Percentiles rank a stretch among this genome's conserved stretches.
Evolutionary conservation across 2,888 invertebrate genomes (phyloP).

Genomic region (Himalopsyche japonica): DNA sequence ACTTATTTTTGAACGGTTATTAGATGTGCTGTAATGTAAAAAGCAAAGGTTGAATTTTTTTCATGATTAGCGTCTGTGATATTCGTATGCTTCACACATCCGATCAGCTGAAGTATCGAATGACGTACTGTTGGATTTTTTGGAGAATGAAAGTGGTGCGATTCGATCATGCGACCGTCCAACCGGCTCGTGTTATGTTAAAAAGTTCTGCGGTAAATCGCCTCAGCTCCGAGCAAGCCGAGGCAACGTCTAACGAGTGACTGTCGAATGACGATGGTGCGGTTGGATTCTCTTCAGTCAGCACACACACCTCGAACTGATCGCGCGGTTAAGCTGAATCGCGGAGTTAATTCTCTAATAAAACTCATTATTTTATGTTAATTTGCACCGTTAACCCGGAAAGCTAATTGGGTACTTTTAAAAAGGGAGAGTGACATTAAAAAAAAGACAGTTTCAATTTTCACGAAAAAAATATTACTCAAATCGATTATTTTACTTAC

Average conservation of each 20-base stretch:
- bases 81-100: neutral
- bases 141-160: neutral
- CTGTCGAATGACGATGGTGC: neutral
- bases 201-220: constrained; percentile 27
- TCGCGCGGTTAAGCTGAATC: constrained; percentile 26
- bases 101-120: neutral
- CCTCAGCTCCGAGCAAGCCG: constrained; percentile 6
- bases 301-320: constrained; percentile 37
- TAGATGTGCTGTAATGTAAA: too few species aligned
- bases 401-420: neutral
- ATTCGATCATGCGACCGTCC: neutral
- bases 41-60: too few species aligned
- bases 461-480: neutral
- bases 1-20: too few species aligned
- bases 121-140: neutral
- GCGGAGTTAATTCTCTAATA: constrained; percentile 1
- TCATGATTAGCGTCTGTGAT: too few species aligned
- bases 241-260: constrained; percentile 34
- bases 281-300: constrained; percentile 36
- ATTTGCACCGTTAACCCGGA: neutral
- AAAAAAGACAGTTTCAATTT: neutral
- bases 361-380: neutral
- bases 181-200: constrained; percentile 15
- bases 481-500: neutral
- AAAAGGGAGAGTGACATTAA: neutral